Base-by-base conservation (phyloP, 2,888 invertebrate species). In the Chymomyza procnemis region DNA sequence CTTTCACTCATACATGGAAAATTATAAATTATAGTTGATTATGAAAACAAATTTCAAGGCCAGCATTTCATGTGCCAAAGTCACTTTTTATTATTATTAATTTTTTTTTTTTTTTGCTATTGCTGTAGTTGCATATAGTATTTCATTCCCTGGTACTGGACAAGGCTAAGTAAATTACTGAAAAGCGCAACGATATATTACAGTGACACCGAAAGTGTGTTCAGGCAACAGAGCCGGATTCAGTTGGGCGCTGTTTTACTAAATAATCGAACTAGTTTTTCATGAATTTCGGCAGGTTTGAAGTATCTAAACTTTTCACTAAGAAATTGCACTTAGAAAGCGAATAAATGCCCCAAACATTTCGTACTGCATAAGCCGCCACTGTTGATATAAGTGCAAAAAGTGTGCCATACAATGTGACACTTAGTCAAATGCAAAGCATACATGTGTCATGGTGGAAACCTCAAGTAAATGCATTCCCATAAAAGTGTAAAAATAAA, bases 121-220 rank as follows among this genome's bases (percentile, higher is more conserved):
- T 4, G 34, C 8, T 14, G 34, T 41, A 9, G 12, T 12, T 41
- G 9, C 12, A 41, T 3, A 50, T 22, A 61, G 72, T 69, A 80
- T 81, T 81, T 84, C 74, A 80, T 81, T 81, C 86, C 74, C 84
- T 84, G 87, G 60, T 78, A 85, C 70, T 74, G 70, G 12, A 18
- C 54, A 46, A 68, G 73, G 67, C 64, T 70, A 71, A 67, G 56
- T 61, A 26, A 82, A 76, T 78, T 78, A 71, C 68, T 63, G 70
- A 82, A 52, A 79, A 67, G n/a, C 67, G 69, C 69, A 71, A 30
- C 41, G 46, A 59, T n/a, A 14, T 47, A 12, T 22, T 54, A 18
- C 70, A 64, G 9, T 70, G 70, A 62, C 68, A 64, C 59, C 57
- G 5, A 50, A 16, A 50, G 14, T 18, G 18, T 50, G 48, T 8